Base-by-base conservation (phyloP, 2,888 invertebrate species). In the Idaea dimidiata region DNA sequence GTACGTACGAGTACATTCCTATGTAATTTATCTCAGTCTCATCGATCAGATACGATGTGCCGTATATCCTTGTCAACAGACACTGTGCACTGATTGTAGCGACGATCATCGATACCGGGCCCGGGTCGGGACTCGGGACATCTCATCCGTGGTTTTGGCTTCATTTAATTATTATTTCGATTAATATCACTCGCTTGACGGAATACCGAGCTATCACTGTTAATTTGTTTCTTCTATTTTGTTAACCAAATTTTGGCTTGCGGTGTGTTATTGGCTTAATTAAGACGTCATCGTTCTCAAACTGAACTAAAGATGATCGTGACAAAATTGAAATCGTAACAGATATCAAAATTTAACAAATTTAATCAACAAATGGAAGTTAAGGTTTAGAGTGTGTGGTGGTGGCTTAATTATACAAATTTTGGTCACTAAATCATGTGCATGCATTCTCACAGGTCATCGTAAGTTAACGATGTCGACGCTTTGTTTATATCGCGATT, bases 311-410 rank as follows among this genome's bases (percentile, higher is more conserved):
- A 77, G 76, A 72, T 70, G 72, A 67, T 72, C 70, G 63, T 61
- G 68, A 74, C 65, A 71, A 74, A 73, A 76, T 73, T 74, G 72
- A 79, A 84, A 81, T 81, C 81, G 83, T 84, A 78, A 78, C 80
- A 77, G 72, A 56, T 70, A 87, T 89, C 91, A 87, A 92, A 92
- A 91, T 91, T 91, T 91, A 91, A 91, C 89, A 80, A 82, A 76
- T 72, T 70, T 69, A 83, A 83, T 83, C 66, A 81, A 78, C 83
- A 84, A 78, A 86, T 84, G 91, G 91, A 91, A 91, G 91, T 88
- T 75, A 85, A 87, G 91, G 91, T 92, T 88, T 87, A 90, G 91
- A 92, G 91, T 92, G 91, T 92, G 91, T 92, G 91, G 91, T 92
- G 91, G 90, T 91, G 91, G 91, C 90, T 91, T 89, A 84, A 83